phyloP scores from a whole-genome alignment of 2,113 vertebrate species.

The Cercopithecus mona region DNA sequence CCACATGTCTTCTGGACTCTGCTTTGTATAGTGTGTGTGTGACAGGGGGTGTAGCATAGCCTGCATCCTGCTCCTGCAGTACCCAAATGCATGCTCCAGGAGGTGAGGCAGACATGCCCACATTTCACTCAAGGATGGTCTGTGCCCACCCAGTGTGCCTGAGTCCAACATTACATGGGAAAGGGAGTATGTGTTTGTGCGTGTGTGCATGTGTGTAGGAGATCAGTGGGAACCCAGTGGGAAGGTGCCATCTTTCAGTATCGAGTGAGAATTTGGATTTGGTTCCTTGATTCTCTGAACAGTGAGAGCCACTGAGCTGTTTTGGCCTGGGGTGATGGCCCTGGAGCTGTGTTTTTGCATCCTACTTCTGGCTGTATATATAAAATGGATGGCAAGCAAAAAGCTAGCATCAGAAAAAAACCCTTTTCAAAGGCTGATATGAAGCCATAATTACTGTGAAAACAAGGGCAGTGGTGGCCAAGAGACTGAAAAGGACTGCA shows the following conservation, averaged over 20 bases:
- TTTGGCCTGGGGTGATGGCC: background rate
- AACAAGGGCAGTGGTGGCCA: background rate
- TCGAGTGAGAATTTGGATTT: background rate
- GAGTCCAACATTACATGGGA: background rate
- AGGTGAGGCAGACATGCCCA: fast-evolving
- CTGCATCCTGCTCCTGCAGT: fast-evolving
- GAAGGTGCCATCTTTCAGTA: background rate
- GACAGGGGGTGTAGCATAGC: fast-evolving
- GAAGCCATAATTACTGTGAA: background rate
- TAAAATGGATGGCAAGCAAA: background rate
- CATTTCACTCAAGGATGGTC: background rate
- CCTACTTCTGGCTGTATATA: background rate
- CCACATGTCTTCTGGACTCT: background rate
- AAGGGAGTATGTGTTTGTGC: background rate
- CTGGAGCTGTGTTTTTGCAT: background rate
- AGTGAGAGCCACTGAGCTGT: background rate
- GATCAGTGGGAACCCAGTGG: background rate
- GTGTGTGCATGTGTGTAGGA: background rate
- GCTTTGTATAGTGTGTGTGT: background rate
- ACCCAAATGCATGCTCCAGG: background rate
- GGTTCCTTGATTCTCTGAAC: background rate
- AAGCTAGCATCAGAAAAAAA: background rate
- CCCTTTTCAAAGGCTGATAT: background rate
- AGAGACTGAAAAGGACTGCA: background rate
- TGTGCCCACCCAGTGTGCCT: background rate